These are phyloP conservation scores for Siderastrea radians DNA, from an alignment of 92 coral and sea anemone species.

Conservation along the genomic window DNA sequence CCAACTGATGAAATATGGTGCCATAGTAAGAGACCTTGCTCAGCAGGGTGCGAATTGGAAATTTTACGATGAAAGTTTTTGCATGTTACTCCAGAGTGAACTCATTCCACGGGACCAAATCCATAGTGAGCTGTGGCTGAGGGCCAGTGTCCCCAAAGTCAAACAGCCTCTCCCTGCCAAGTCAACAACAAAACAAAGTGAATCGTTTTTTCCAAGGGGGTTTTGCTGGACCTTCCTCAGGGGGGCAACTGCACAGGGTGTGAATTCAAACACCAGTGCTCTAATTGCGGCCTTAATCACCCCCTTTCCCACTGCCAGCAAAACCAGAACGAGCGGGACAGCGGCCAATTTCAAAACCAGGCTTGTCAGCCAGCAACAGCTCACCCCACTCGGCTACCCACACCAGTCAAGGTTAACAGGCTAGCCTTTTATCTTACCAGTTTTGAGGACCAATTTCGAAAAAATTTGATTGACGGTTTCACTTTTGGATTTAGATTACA, in stretches of 20 bases:
- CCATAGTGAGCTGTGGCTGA: conserved; percentile 60
- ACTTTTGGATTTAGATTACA: conserved; percentile 51
- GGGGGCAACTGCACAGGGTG: conserved; percentile 58
- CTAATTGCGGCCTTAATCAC: conserved; percentile 56
- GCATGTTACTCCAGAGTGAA: conserved; percentile 40
- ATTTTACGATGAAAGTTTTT: conserved; percentile 59
- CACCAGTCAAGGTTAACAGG: conserved; percentile 61
- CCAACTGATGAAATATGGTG: conserved; percentile 60
- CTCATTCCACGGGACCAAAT: conserved; percentile 46
- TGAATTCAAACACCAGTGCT: conserved; percentile 55
- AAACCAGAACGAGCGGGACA: conserved; percentile 33
- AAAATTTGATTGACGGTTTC: conserved; percentile 49
- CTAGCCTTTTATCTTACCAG: conserved; percentile 33
- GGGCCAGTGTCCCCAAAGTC: conserved; percentile 33
- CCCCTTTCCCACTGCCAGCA: conserved; percentile 41
- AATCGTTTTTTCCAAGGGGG: conserved; percentile 30
- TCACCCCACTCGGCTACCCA: conserved; percentile 15
- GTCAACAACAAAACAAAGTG: conserved; percentile 1
- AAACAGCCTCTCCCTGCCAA: conserved; percentile 10
- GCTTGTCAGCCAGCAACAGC: neutral
- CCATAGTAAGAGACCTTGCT: conserved; percentile 51
- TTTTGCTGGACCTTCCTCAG: conserved; percentile 34
- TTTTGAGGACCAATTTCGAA: conserved; percentile 11
- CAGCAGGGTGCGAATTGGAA: conserved; percentile 55
- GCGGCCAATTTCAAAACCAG: conserved; percentile 10